A percentile compares a stretch with the other conserved stretches of the same genome.
Conservation (phyloP, 2,113 vertebrate genomes). For the Steatornis caripensis region DNA sequence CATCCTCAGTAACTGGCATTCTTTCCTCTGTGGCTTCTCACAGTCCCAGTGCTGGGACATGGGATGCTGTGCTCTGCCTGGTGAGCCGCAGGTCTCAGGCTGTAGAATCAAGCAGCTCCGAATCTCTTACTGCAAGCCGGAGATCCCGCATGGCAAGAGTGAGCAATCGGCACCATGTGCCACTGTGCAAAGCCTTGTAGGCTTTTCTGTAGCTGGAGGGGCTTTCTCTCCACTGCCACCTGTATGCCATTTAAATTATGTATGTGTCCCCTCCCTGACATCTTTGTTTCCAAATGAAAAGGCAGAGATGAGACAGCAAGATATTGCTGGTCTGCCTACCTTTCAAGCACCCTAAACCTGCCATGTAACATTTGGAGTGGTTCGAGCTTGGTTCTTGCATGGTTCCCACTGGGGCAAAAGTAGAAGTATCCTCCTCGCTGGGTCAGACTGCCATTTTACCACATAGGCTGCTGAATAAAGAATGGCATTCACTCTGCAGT, state of each 20-base stretch:
- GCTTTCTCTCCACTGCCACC: not conserved
- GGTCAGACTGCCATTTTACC: not conserved
- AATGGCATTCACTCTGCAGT: not conserved
- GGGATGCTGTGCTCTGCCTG: not conserved
- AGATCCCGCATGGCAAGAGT: not conserved
- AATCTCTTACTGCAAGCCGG: not conserved
- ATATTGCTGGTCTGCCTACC: not conserved
- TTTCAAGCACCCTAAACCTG: not conserved
- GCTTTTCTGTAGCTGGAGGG: not conserved
- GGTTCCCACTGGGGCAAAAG: not conserved
- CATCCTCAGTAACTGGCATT: not conserved
- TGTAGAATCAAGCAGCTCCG: not conserved
- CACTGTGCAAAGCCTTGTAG: not conserved
- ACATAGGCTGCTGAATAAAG: not conserved
- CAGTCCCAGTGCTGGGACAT: not conserved
- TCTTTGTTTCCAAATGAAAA: not conserved
- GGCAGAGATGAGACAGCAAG: not conserved
- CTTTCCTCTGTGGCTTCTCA: not conserved
- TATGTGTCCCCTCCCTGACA: not conserved
- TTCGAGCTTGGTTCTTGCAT: not conserved
- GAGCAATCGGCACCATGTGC: not conserved
- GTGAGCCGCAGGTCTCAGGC: not conserved
- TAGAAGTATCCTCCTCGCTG: not conserved
- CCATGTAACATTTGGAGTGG: not conserved
- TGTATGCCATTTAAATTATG: not conserved